Base-by-base conservation (phyloP, 2,797 vertebrate genomes). In the Anisognathus igniventris region DNA sequence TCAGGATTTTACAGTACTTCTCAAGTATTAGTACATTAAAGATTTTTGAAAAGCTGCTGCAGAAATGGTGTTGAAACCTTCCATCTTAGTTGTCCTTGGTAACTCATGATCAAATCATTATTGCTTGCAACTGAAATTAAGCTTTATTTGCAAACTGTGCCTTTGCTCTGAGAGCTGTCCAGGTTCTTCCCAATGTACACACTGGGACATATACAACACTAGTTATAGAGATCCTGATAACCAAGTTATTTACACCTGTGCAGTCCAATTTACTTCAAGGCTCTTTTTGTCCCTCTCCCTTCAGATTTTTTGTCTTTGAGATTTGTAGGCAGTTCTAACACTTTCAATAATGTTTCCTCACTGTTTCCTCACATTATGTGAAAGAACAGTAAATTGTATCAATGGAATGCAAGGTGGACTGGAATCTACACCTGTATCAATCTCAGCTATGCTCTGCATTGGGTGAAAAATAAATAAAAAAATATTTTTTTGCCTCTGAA, bases 41-140 rank as follows among this genome's bases (percentile, higher is more conserved):
- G 53, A 47, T 60, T 86, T 95, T 88, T 93, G 17, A 91, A 95
- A 90, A 93, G 68, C 85, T 86, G 67, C 53, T 75, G 42, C 75
- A 79, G 82, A 91, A 92, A 47, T 81, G 67, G 81, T 92, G 72
- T 92, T 96, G 93, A 95, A 95, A 93, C 48, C 58, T 95, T 92
- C 37, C 58, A 66, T 88, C 71, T 86, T 93, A 58, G 39, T 90
- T 96, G 91, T 82, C 75, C 39, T 86, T 68, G 84, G 86, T 68
- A 94, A 85, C 39, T 95, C 48, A 54, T 35, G 53, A 86, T 91
- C 81, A 94, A 88, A 48, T 91, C 28, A 23, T 68, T 81, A 56
- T 73, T 88, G 40, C 65, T 86, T 93, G 56, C 68, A 64, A 47
- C 14, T 88, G 48, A 84, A 71, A 74, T 64, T 57, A 86, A 62